Evolutionary conservation across 1,140 invertebrate species (phyloP), one percentile per base, ranked within the genome.

Genomic region (Pomacea maculata): DNA sequence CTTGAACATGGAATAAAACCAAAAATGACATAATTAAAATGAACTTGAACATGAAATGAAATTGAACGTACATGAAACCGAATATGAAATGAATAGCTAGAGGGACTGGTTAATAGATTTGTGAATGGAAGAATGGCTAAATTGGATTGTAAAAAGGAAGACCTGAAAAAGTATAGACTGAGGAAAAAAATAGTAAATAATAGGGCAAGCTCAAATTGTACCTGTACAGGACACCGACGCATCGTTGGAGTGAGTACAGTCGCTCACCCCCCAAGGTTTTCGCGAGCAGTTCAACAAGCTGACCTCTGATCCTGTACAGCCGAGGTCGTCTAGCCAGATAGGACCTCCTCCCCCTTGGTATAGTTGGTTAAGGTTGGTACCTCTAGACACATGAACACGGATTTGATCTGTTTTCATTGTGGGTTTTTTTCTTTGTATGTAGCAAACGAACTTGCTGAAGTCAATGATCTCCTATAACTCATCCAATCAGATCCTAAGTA

Each of bases 261-360:
- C 94, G 86, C 95, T 94, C 1, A 94, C 91, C 70, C 94, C 95
- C 95, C 95, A 96, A 9, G 95, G 94, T 61, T 93, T 93, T 85
- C 95, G 95, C 68, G 93, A 90, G 87, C 95, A 96, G 79, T 95
- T 93, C 57, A 93, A 90, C 0, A 96, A 83, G 1, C 93, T 93
- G 0, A 92, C 93, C 89, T 96, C 95, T 83, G 94, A 94, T 14
- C 95, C 95, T 0, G 88, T 87, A 85, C 95, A 96, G 29, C 93
- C 90, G 0, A 96, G 89, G 80, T 95, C 94, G 86, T 96, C 95
- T 86, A 96, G 94, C 87, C 94, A 92, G 70, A 93, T 93, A 15
- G 81, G 83, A 21, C 84, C 84, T 52, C 89, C 91, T 9, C 77
- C 77, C 15, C 77, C 77, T 6, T 3, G 52, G 25, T 78, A 78